These are phyloP conservation scores for Scortum barcoo DNA, from an alignment of 2,113 vertebrate species.

Conservation along the genomic window DNA sequence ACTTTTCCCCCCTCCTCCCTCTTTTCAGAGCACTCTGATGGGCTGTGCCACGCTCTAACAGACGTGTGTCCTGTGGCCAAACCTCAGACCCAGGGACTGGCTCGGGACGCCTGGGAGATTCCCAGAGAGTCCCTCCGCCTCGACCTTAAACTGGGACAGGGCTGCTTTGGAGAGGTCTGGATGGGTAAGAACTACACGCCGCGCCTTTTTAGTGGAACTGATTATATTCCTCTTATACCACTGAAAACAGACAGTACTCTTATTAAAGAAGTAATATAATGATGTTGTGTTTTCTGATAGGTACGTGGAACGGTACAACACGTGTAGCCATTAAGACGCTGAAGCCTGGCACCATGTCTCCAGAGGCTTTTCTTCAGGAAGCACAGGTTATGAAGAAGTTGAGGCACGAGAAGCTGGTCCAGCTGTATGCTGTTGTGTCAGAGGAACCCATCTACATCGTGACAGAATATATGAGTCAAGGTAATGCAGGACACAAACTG, in stretches of 20 bases:
- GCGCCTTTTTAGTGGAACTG: slow-evolving; percentile 26
- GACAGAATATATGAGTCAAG: slow-evolving; percentile 98
- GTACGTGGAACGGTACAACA: slow-evolving; percentile 96
- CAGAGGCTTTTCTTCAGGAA: slow-evolving; percentile 96
- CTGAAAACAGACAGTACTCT: not conserved
- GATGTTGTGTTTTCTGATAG: slow-evolving; percentile 73
- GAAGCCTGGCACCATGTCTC: slow-evolving; percentile 97
- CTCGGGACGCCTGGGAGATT: slow-evolving; percentile 97
- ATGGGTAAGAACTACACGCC: slow-evolving; percentile 87
- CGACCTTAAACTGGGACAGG: slow-evolving; percentile 97
- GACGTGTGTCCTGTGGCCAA: slow-evolving; percentile 93
- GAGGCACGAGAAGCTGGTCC: slow-evolving; percentile 95
- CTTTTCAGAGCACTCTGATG: slow-evolving; percentile 91
- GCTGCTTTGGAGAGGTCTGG: slow-evolving; percentile 99
- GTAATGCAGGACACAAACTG: slow-evolving; percentile 70
- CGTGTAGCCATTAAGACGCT: slow-evolving; percentile 96
- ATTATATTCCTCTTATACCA: not conserved
- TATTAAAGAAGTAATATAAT: not conserved
- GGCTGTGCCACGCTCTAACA: slow-evolving; percentile 94
- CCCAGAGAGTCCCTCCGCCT: slow-evolving; percentile 93
- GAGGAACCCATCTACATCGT: slow-evolving; percentile 98
- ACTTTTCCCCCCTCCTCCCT: not conserved
- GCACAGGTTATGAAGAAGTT: slow-evolving; percentile 99
- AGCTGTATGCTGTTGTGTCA: slow-evolving; percentile 94
- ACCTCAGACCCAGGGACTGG: slow-evolving; percentile 97